Evolutionary conservation across 2,797 vertebrate species (phyloP).

Genomic region (Urophycis tenuis): DNA sequence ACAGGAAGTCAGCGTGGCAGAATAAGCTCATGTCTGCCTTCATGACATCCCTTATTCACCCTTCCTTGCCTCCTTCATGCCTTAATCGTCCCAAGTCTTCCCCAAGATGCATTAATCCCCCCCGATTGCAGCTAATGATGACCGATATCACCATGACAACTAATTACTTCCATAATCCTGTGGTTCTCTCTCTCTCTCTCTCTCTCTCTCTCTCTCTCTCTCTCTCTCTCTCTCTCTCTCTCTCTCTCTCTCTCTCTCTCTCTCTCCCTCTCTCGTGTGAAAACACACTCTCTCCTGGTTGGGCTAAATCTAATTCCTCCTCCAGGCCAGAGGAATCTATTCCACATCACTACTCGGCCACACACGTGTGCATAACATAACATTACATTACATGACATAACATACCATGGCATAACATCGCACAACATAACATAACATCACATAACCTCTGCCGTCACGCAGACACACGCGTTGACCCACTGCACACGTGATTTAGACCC

Average conservation of each 20-base stretch:
- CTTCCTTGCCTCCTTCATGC: not conserved
- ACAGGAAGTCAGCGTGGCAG: not conserved
- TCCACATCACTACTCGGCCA: slow-evolving; percentile 47
- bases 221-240: too few relatives aligned
- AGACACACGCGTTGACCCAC: not conserved
- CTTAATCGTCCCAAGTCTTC: slow-evolving; percentile 13
- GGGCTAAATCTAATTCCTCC: slow-evolving; percentile 59
- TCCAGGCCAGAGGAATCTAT: slow-evolving; percentile 47
- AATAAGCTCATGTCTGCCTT: not conserved
- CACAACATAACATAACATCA: too few relatives aligned
- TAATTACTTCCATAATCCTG: slow-evolving; percentile 57
- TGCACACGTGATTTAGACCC: not conserved
- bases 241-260: slow-evolving; percentile 14
- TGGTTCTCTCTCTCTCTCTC: slow-evolving; percentile 40
- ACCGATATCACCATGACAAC: slow-evolving; percentile 49
- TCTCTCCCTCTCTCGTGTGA: slow-evolving; percentile 1
- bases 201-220: slow-evolving; percentile 1
- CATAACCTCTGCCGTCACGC: not conserved
- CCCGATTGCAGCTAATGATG: slow-evolving; percentile 37
- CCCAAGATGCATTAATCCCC: slow-evolving; percentile 37
- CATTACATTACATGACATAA: not conserved
- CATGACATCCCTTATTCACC: not conserved
- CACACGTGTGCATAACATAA: not conserved
- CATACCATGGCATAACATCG: too few relatives aligned
- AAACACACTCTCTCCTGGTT: slow-evolving; percentile 48